phyloP scores from a whole-genome alignment of 2,113 vertebrate species.

The Ploceus nigricollis region DNA sequence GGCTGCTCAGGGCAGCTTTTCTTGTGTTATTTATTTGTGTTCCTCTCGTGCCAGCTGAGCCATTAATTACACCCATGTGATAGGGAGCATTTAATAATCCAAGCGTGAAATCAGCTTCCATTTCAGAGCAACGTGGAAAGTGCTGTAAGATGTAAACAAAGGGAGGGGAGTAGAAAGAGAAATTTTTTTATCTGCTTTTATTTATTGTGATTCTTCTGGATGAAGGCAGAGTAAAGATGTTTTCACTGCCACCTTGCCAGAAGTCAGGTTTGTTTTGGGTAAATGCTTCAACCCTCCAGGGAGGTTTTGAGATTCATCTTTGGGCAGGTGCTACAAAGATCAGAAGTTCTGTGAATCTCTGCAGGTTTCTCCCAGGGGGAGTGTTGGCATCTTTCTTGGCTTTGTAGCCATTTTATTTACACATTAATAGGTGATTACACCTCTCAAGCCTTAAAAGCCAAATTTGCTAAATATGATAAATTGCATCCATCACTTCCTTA shows the following conservation, averaged over 20 bases:
- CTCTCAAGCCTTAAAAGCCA: not conserved
- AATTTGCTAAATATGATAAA: not conserved
- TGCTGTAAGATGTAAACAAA: not conserved
- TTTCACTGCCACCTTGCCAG: not conserved
- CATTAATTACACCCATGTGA: not conserved
- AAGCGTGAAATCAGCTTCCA: conserved; percentile 9
- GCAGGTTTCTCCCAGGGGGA: not conserved
- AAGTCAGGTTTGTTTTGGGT: not conserved
- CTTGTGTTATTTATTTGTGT: not conserved
- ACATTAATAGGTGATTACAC: not conserved
- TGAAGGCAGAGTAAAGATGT: not conserved
- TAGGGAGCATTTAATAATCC: not conserved
- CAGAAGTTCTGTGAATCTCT: not conserved
- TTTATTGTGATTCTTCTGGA: not conserved
- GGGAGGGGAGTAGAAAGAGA: not conserved
- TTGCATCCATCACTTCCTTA: not conserved
- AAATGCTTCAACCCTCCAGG: not conserved
- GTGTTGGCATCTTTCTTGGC: not conserved
- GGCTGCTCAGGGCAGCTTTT: not conserved
- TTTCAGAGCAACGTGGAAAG: not conserved
- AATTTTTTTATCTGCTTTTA: not conserved
- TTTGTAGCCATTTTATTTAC: not conserved
- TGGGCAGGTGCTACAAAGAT: conserved; percentile 28
- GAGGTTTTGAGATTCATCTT: conserved; percentile 9
- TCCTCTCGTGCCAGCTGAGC: not conserved